phyloP scores from a whole-genome alignment of 2,888 invertebrate species.

The Mellilla xanthometata region DNA sequence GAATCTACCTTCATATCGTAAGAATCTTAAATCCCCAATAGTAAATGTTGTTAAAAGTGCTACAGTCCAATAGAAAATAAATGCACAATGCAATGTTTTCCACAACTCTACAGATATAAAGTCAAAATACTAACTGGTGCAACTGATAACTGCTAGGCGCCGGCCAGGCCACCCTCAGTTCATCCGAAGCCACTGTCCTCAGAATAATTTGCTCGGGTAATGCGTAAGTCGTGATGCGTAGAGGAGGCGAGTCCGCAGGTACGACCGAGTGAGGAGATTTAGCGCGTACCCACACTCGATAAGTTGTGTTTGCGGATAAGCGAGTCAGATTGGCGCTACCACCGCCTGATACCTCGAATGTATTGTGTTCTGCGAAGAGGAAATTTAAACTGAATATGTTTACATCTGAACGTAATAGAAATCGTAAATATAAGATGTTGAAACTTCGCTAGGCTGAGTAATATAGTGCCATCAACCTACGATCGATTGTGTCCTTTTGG shows the following conservation, averaged over 20 bases:
- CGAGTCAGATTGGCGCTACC: conserved; percentile 78
- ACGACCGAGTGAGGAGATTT: conserved; percentile 86
- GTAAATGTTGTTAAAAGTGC: too few relatives aligned
- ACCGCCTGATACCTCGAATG: conserved; percentile 63
- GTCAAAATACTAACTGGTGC: conserved; percentile 47
- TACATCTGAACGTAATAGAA: too few relatives aligned
- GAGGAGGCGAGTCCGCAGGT: conserved; percentile 82
- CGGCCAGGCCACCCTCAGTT: conserved; percentile 86
- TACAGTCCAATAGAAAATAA: too few relatives aligned
- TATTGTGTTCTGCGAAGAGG: conserved; percentile 68
- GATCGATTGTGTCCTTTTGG: too few relatives aligned
- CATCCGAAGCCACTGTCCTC: conserved; percentile 50
- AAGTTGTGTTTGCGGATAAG: conserved; percentile 86
- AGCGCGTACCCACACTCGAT: conserved; percentile 89
- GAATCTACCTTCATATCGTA: too few relatives aligned
- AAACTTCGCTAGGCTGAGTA: too few relatives aligned
- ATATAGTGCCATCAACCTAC: too few relatives aligned
- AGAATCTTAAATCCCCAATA: too few relatives aligned
- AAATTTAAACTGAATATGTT: too few relatives aligned
- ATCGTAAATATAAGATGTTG: too few relatives aligned
- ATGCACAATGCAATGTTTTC: too few relatives aligned
- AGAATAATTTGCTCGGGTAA: conserved; percentile 86
- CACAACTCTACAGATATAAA: too few relatives aligned
- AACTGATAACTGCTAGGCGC: conserved; percentile 64
- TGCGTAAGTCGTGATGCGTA: conserved; percentile 86